phyloP scores from a whole-genome alignment of 2,888 invertebrate genomes.

The Ligdia adustata region DNA sequence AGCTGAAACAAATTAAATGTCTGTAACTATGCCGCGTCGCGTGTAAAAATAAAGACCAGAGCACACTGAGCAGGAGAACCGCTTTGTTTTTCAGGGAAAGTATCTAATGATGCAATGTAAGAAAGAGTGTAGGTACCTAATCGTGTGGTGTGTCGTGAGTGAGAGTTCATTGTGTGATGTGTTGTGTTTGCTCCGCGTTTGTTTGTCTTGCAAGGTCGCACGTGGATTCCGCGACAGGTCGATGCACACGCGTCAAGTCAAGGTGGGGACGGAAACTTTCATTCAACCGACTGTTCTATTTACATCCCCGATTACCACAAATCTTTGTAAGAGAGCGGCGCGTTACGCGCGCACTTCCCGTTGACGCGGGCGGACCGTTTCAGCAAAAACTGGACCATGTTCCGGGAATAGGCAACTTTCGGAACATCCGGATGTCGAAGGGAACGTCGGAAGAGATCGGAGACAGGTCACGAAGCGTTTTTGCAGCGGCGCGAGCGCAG shows the following conservation, averaged over 20 bases:
- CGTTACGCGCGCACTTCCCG: slow-evolving; percentile 70
- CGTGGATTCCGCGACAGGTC: slow-evolving; percentile 73
- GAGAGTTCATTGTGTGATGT: slow-evolving; percentile 53
- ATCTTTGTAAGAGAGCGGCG: slow-evolving; percentile 64
- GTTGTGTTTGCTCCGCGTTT: slow-evolving; percentile 51
- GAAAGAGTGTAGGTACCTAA: slow-evolving; percentile 65
- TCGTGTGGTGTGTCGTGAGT: slow-evolving; percentile 43
- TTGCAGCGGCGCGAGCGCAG: slow-evolving; percentile 15
- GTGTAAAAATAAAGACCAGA: slow-evolving; percentile 42
- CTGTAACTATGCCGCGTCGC: slow-evolving; percentile 41
- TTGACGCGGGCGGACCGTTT: slow-evolving; percentile 27
- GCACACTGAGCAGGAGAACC: slow-evolving; percentile 38
- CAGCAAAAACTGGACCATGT: slow-evolving; percentile 36
- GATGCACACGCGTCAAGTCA: slow-evolving; percentile 78
- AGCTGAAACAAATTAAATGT: slow-evolving; percentile 25
- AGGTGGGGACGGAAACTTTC: slow-evolving; percentile 76
- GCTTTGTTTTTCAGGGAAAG: slow-evolving; percentile 30
- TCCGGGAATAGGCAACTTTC: slow-evolving; percentile 67
- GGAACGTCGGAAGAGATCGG: slow-evolving; percentile 41
- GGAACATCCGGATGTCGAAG: slow-evolving; percentile 58
- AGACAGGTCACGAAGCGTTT: no score
- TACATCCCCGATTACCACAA: slow-evolving; percentile 68
- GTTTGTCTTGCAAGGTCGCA: slow-evolving; percentile 76
- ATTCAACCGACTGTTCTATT: slow-evolving; percentile 79
- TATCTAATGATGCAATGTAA: slow-evolving; percentile 39